Base-by-base conservation (phyloP, 2,797 vertebrate genomes). In the Cercopithecus mitis region DNA sequence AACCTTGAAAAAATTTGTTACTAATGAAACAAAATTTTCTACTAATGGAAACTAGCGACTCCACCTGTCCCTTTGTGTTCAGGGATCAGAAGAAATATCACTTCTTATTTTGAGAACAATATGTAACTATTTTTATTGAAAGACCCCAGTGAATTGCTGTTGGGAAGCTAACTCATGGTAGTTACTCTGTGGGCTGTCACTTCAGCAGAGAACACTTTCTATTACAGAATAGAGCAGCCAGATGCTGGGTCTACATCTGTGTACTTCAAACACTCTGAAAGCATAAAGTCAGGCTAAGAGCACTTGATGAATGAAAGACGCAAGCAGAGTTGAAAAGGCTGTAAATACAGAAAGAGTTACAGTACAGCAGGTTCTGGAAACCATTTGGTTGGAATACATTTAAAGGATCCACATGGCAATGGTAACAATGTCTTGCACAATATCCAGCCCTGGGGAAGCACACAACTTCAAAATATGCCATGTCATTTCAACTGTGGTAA, bases 221-320 rank as follows among this genome's bases (percentile, higher is more conserved):
- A 30, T 64, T 88, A 52, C 4, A 52, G 72, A 84, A 73, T 15
- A 70, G 73, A 75, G 90, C 93, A 91, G 87, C 77, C 93, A 91
- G 87, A 81, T 93, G 95, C 81, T 90, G 50, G 0, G 41, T 77
- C 75, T 73, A 39, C 45, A 70, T 93, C 45, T 81, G 76, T 76
- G 80, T 72, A 61, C 96, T 94, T 81, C 87, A 98, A 86, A 90
- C 43, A 33, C 39, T 45, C n/a, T 45, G 88, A 94, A 90, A 95
- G 87, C 84, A 72, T 7, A 45, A 95, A 90, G 81, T 82, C 76
- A 43, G 89, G 2, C 77, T 82, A 82, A 96, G 81, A 88, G 85
- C 90, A 88, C 94, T 93, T 75, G n/a, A 36, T 85, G 88, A 95
- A 90, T 72, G 88, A 55, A 90, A 91, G 81, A 80, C 27, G 22